Percentiles rank a stretch among this genome's conserved stretches.
phyloP scores from a whole-genome alignment of 1,140 invertebrate genomes.

The Brachionus rotundiformis region DNA sequence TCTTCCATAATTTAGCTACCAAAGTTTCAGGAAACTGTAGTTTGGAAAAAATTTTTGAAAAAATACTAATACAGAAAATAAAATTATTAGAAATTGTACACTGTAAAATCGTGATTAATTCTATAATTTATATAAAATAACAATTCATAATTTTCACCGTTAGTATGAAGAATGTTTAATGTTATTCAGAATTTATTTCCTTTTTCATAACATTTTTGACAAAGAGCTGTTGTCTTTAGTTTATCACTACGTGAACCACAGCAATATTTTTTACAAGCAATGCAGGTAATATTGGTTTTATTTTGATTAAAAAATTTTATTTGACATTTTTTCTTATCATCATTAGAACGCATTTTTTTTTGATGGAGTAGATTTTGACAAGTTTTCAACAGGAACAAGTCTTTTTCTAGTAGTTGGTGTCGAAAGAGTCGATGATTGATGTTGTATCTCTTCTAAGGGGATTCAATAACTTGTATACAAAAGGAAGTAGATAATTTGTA shows the following conservation, averaged over 20 bases:
- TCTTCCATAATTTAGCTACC: no score
- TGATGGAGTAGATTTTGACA: neutral
- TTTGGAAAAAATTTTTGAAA: no score
- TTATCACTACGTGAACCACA: neutral
- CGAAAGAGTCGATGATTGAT: neutral
- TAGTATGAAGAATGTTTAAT: no score
- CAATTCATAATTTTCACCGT: no score
- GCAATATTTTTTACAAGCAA: constrained; percentile 1
- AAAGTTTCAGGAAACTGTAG: no score
- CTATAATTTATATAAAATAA: no score
- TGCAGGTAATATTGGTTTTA: neutral
- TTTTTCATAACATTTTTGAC: neutral
- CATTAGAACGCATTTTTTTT: neutral
- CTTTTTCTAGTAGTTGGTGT: neutral
- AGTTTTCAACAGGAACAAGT: neutral
- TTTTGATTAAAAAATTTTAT: neutral
- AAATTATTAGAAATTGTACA: no score
- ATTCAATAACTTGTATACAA: no score
- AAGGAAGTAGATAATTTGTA: no score
- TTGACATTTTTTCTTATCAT: neutral
- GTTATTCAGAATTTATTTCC: neutral
- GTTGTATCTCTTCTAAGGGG: no score
- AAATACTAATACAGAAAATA: no score
- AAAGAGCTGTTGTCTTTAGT: neutral
- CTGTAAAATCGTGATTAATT: no score